Base-by-base conservation (phyloP, 2,113 vertebrate genomes). In the Lanius collurio region DNA sequence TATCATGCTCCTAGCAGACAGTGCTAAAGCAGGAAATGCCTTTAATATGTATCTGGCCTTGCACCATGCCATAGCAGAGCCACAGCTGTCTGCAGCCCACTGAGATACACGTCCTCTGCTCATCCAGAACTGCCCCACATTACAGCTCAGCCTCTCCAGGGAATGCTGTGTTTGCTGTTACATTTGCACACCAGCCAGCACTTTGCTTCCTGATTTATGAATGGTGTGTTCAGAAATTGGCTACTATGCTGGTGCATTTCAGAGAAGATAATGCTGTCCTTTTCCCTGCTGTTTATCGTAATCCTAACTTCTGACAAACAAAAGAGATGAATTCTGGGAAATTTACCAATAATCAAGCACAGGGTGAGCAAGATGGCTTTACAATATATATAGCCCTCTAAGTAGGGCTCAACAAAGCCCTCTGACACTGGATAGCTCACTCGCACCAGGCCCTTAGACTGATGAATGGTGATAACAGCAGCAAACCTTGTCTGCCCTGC, bases 241-340 rank as follows among this genome's bases (percentile, higher is more conserved):
- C 95, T 93, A 88, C 75, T 88, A 47, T 0, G 10, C 53, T 73
- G 65, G 52, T 76, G 73, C 2, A 27, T 79, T 92, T 90, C 85
- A 63, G 83, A 94, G 79, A 73, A 79, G 50, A 83, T 65, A 92
- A 95, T 80, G 57, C 46, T 52, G 11, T 70, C 71, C 56, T 90
- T 88, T 77, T 24, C 62, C 67, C 63, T 47, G 79, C 83, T 88
- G 63, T 77, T 95, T 78, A 70, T 87, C n/a, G 15, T 91, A 73
- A 93, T 52, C 60, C 64, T 89, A 52, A 93, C 93, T 95, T 96
- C 82, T 83, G 53, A 69, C 63, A 83, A 85, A 91, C 71, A 94
- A 94, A 94, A 88, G 59, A 57, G 59, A 87, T 39, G 46, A 67
- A 85, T 85, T 93, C 78, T 74, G 81, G 50, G 90, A 85, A 77